Evolutionary conservation across 2,797 vertebrate genomes (phyloP), one percentile per base, ranked within the genome.

Genomic region (Erethizon dorsatum): DNA sequence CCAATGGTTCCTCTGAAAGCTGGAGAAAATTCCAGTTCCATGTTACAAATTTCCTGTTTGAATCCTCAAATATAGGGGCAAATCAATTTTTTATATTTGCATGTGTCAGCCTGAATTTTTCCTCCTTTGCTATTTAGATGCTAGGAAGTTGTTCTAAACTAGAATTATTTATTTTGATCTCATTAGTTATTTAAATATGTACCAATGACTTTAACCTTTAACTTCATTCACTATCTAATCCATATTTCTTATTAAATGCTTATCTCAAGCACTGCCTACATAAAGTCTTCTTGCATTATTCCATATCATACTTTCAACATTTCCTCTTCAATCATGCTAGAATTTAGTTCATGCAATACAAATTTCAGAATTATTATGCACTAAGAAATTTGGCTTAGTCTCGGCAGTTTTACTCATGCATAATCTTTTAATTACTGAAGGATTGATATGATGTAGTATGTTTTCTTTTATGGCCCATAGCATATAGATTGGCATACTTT

Each of bases 341-440:
- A 94, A 83, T 83, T 79, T 88, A 96, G 88, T 94, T 97, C 65
- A 79, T 50, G 14, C 24, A 88, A 90, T 95, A 59, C 37, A 80
- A 82, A 45, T 73, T 95, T 91, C 84, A 82, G 79, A 75, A 56
- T 88, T 92, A 18, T 93, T 90, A 47, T 37, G 3, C 45, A 54
- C 20, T 83, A 57, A 80, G 94, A 94, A 85, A 26, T 61, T 88
- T 93, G 41, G 24, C 90, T 37, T 92, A 24, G 6, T 79, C 12
- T 13, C 47, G 85, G 26, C 2, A 83, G 47, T 92, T 95, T 95
- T 79, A 95, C 65, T 90, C 63, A 85, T 75, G 12, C 8, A 13
- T 92, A 56, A 92, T 79, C 73, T 94, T 95, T 90, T 95, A 94
- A 93, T 97, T 97, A 83, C 63, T 90, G 78, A 33, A 94, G 56